Percentiles rank a stretch among this genome's conserved stretches.
phyloP scores from a whole-genome alignment of 35 echinoderm and acorn worm genomes.

The Ptychodera flava region DNA sequence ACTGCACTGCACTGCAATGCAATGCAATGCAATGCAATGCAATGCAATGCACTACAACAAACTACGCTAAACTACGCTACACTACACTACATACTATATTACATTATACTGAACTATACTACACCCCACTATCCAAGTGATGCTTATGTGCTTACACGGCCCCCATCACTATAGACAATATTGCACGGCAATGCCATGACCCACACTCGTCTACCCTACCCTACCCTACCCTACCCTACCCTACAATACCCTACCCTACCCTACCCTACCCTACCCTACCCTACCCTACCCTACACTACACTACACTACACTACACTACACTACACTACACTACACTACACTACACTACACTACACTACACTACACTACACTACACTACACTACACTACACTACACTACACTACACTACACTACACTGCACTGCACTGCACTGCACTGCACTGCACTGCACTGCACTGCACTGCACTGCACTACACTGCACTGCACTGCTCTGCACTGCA shows the following conservation, averaged over 20 bases:
- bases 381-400: conserved; percentile 9
- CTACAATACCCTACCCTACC: conserved; percentile 13
- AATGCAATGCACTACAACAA: background rate
- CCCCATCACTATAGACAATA: background rate
- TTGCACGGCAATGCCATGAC: background rate
- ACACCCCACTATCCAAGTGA: too few relatives aligned
- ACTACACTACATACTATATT: background rate
- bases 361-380: conserved; percentile 19
- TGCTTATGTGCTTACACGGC: background rate
- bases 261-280: conserved; percentile 17
- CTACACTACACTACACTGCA: background rate
- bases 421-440: background rate
- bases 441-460: background rate
- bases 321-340: background rate
- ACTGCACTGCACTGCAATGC: background rate
- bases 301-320: conserved; percentile 22
- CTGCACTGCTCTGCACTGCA: conserved; percentile 17
- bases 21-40: background rate
- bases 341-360: conserved; percentile 24
- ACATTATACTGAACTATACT: background rate
- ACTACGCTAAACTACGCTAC: background rate
- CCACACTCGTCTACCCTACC: conserved; percentile 8
- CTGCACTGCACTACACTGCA: background rate
- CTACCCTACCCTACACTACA: conserved; percentile 24
- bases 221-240: background rate